phyloP scores from a whole-genome alignment of 1,140 invertebrate genomes.

The Drosophila ficusphila region DNA sequence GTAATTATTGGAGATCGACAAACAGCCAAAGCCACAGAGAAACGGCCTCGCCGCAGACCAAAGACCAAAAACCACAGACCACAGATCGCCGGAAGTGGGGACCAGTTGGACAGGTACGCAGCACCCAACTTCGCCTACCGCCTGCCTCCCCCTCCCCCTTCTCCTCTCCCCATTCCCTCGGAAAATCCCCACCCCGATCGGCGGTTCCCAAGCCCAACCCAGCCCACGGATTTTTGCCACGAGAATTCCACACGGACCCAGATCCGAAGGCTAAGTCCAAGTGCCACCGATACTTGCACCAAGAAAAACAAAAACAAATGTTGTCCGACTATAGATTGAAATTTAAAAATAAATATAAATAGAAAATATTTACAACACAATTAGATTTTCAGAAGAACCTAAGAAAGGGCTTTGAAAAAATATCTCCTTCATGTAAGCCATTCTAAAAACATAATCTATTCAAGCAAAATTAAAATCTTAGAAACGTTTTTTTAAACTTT shows the following conservation, averaged over 20 bases:
- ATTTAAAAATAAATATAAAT: no score
- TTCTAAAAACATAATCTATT: no score
- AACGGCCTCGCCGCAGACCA: conserved; percentile 56
- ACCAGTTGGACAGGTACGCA: conserved; percentile 63
- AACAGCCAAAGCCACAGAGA: no score
- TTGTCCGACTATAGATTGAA: no score
- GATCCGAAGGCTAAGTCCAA: conserved; percentile 21
- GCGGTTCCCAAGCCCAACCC: neutral
- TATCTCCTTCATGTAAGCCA: no score
- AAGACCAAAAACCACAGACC: no score
- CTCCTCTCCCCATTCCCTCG: no score
- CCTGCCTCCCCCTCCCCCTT: neutral
- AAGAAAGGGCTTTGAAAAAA: no score
- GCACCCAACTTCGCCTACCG: conserved; percentile 2
- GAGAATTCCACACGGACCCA: conserved; percentile 48
- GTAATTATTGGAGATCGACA: conserved; percentile 61
- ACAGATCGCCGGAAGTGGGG: conserved; percentile 61
- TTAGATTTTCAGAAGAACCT: no score
- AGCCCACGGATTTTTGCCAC: conserved; percentile 47
- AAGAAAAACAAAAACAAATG: neutral
- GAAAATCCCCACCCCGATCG: conserved; percentile 7
- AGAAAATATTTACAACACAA: no score
- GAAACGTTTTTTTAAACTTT: no score
- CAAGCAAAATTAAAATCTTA: no score
- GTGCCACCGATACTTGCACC: conserved; percentile 14